Conservation (phyloP, 2,797 vertebrate species). For the Danio tinwini region DNA sequence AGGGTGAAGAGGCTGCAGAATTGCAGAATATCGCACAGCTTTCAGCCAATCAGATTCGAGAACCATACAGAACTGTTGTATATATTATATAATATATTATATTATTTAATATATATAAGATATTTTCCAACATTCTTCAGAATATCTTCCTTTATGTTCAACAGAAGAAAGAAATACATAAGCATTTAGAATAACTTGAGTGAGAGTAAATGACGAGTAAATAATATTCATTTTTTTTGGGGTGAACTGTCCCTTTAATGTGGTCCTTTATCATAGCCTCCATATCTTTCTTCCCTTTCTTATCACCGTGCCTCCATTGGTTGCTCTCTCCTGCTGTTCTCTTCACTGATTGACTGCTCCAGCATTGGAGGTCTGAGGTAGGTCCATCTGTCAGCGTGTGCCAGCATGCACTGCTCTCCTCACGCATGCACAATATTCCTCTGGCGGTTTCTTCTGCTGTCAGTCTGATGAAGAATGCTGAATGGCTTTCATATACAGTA, state of each 20-base stretch:
- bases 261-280: not conserved
- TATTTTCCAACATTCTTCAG: no score
- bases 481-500: not conserved
- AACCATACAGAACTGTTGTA: no score
- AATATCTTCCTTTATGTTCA: no score
- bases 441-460: constrained; percentile 49
- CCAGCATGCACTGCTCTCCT: constrained; percentile 39
- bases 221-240: no score
- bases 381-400: constrained; percentile 63
- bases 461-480: constrained; percentile 24
- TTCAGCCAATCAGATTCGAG: no score
- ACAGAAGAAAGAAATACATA: no score
- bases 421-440: constrained; percentile 25
- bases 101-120: no score
- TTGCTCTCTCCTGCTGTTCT: constrained; percentile 8
- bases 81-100: no score
- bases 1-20: no score
- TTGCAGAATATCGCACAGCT: no score
- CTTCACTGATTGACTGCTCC: constrained; percentile 46
- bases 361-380: constrained; percentile 77
- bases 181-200: no score
- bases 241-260: not conserved
- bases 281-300: not conserved
- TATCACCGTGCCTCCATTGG: constrained; percentile 22
- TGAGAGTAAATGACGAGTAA: no score